These are phyloP conservation scores for Endomychus coccineus DNA, from an alignment of 2,888 invertebrate genomes.

Conservation along the genomic window DNA sequence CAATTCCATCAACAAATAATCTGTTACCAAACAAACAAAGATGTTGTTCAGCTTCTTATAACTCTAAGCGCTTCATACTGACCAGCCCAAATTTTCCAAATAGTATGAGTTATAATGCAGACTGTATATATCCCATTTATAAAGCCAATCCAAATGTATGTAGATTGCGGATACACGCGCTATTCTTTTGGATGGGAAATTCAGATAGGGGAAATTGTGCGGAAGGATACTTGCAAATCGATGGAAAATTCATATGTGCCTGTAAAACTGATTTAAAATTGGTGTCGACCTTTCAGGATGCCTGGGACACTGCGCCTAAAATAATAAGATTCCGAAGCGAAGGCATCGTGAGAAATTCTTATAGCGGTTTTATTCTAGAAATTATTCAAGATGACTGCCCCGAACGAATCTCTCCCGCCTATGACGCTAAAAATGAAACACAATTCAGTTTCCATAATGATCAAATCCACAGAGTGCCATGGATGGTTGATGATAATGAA, in stretches of 20 bases:
- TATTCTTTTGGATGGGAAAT: conserved; percentile 49
- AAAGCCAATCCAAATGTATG: conserved; percentile 46
- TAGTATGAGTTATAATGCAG: conserved; percentile 37
- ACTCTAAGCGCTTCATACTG: conserved; percentile 45
- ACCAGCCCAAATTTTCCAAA: conserved; percentile 53
- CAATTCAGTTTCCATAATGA: background rate
- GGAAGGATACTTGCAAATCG: conserved; percentile 50
- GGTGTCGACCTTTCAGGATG: conserved; percentile 35
- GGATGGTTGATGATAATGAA: background rate
- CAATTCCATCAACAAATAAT: no score
- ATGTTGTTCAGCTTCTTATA: conserved; percentile 44
- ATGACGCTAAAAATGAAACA: no score
- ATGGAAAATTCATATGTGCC: conserved; percentile 51
- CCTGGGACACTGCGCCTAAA: conserved; percentile 42
- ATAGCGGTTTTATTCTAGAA: conserved; percentile 50
- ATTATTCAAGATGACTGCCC: conserved; percentile 51
- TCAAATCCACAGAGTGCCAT: background rate
- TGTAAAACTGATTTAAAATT: conserved; percentile 46
- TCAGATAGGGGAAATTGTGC: conserved; percentile 38
- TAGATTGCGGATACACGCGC: conserved; percentile 48
- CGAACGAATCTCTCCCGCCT: no score
- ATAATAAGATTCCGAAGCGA: conserved; percentile 42
- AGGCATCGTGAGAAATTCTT: conserved; percentile 39
- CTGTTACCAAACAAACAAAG: background rate
- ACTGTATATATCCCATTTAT: conserved; percentile 49